Conservation (phyloP, 2,888 invertebrate species). For the Lamellibrachia satsuma region DNA sequence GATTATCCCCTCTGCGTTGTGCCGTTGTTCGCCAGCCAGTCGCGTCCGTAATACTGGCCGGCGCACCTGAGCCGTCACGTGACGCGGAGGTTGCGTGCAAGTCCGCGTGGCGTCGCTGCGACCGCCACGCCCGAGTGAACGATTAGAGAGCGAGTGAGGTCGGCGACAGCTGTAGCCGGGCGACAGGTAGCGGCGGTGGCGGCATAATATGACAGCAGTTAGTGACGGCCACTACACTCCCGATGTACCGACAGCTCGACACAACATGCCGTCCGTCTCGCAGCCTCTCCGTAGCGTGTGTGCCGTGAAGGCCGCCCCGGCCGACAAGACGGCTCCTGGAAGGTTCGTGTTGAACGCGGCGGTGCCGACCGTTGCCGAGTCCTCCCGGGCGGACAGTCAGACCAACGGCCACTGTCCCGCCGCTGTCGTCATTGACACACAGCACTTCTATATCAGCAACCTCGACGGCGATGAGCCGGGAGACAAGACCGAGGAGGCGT, state of each 20-base stretch:
- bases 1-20: background rate
- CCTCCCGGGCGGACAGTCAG: background rate
- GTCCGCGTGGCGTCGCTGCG: slow-evolving; percentile 13
- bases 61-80: slow-evolving; percentile 3
- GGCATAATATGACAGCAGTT: background rate
- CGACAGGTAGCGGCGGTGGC: background rate
- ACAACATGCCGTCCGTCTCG: background rate
- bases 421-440: background rate
- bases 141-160: background rate
- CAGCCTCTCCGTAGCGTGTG: slow-evolving; percentile 17
- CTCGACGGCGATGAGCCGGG: background rate
- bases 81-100: background rate
- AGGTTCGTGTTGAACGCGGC: background rate
- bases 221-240: background rate
- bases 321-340: background rate
- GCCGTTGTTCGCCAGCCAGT: background rate
- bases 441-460: background rate
- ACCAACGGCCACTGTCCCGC: background rate
- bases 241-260: slow-evolving; percentile 4
- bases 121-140: background rate
- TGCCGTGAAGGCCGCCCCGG: background rate
- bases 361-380: background rate
- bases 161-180: background rate
- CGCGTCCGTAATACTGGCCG: background rate
- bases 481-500: slow-evolving; percentile 22